Evolutionary conservation across 2,888 invertebrate species (phyloP), one percentile per base, ranked within the genome.

Genomic region (Yponomeuta malinellus): DNA sequence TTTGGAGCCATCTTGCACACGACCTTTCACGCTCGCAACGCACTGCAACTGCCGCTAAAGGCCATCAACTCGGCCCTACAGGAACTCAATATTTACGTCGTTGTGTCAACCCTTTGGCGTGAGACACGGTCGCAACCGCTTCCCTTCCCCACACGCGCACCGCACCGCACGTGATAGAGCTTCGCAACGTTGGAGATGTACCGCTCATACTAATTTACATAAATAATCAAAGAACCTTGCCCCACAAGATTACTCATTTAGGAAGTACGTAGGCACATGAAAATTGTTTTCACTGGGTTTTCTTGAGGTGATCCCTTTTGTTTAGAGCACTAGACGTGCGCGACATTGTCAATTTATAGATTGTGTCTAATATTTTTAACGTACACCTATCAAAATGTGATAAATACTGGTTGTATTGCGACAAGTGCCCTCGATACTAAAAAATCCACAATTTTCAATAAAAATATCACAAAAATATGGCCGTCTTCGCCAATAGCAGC

Each of bases 1-100:
- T 94, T 94, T 72, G 95, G 95, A 73, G 94, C 93, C 80, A 92
- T 93, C 71, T 91, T 93, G 77, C 74, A 84, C 84, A 84, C 82
- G 75, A 73, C 76, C 71, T 73, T 79, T 78, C 73, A 74, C 75
- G 73, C 79, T 77, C 73, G 74, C 75, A 75, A 78, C 77, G 78
- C 78, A 73, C 73, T 76, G 72, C 74, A 65, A 80, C 79, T 71
- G 71, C 73, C 73, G 72, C 77, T 74, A 78, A 78, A 77, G 78
- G 81, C 86, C 86, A 86, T 87, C 74, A 76, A 77, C 72, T 63
- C 69, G 59, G 70, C 69, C 52, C 69, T 59, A 15, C 69, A 69
- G 69, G 69, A 69, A 69, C 69, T 48, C 15, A 43, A 48, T 68
- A 67, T 74, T 73, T 63, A 73, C 74, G 73, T 71, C 71, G 67